Conservation (phyloP, 2,113 vertebrate genomes). For the Trematocara nigrifrons region DNA sequence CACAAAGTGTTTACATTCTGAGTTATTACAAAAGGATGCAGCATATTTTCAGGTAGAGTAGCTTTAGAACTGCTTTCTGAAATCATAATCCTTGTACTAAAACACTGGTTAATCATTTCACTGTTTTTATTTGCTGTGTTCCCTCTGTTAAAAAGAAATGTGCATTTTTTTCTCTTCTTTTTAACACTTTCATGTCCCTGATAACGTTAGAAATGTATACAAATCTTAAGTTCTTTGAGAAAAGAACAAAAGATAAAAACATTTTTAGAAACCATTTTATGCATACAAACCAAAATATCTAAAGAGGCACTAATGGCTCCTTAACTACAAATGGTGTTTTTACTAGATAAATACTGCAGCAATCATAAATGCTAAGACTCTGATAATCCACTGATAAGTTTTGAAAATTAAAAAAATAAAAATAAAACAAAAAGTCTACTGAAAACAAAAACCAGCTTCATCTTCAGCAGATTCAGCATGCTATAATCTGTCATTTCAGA, state of each 20-base stretch:
- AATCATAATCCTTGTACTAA: not conserved
- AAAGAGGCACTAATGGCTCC: not conserved
- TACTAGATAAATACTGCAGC: not conserved
- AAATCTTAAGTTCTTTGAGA: not conserved
- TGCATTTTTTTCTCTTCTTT: not conserved
- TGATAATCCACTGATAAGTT: not conserved
- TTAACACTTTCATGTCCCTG: not conserved
- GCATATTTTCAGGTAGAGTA: not conserved
- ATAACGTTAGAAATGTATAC: not conserved
- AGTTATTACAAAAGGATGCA: not conserved
- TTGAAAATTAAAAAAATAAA: accelerated
- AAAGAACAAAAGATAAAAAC: not conserved
- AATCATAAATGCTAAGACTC: not conserved
- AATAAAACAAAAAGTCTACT: not conserved
- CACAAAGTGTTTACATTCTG: not conserved
- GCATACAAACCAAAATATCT: not conserved
- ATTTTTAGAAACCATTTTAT: not conserved
- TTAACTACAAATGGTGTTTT: not conserved
- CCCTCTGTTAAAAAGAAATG: not conserved
- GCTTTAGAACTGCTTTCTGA: not conserved
- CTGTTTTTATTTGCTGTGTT: not conserved
- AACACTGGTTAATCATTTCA: not conserved
- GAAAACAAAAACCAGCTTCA: constrained; percentile 26
- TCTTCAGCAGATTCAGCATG: not conserved
- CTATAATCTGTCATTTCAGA: not conserved